Conservation (phyloP, 64 coral and sea anemone genomes). For the Porites australiensis region DNA sequence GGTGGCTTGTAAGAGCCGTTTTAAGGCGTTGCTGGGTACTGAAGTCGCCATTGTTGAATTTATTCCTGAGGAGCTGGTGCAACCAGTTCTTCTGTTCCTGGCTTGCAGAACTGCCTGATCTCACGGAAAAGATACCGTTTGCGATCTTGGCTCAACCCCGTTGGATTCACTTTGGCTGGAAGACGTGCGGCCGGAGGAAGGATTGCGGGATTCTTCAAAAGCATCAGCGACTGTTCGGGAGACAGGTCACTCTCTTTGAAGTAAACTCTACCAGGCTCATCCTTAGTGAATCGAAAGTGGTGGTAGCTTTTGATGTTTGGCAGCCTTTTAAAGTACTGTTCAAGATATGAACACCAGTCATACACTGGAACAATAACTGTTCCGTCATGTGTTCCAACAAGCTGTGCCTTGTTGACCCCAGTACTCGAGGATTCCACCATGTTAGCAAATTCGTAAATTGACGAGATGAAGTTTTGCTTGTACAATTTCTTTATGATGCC, state of each 20-base stretch:
- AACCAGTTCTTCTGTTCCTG: background rate
- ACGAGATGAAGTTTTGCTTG: background rate
- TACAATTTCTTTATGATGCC: background rate
- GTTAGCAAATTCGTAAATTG: no score
- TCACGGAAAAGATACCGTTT: background rate
- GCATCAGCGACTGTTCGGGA: background rate
- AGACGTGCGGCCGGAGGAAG: background rate
- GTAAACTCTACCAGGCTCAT: background rate
- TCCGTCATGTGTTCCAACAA: conserved; percentile 12
- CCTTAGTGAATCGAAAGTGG: no score
- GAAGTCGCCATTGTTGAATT: no score
- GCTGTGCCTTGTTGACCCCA: background rate
- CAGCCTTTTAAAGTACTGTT: conserved; percentile 1
- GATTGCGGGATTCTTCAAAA: background rate
- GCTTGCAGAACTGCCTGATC: background rate
- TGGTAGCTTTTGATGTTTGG: background rate
- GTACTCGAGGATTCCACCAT: no score
- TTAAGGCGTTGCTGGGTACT: no score
- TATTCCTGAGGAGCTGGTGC: background rate
- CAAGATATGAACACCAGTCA: background rate
- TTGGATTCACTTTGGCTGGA: background rate
- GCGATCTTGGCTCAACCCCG: background rate
- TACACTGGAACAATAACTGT: conserved; percentile 1
- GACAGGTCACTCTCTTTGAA: background rate
- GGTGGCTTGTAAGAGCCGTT: no score